Conservation (phyloP, 1,140 invertebrate genomes). For the fruit fly (Drosophila melanogaster) region DNA sequence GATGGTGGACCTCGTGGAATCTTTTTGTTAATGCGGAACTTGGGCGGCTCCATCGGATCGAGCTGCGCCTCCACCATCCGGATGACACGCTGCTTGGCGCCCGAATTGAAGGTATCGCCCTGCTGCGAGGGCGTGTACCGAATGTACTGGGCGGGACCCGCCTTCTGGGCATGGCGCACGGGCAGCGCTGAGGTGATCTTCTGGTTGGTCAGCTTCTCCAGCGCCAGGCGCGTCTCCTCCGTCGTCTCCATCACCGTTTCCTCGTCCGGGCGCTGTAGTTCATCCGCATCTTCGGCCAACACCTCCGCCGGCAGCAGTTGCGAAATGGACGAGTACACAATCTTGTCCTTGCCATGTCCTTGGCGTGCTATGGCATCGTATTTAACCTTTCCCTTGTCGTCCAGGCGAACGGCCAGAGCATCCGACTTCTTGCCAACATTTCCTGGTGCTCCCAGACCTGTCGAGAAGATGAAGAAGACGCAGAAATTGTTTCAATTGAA, state of each 20-base stretch:
- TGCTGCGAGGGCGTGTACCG: conserved; percentile 99
- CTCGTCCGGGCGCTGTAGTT: conserved; percentile 92
- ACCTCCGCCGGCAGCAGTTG: conserved; percentile 98
- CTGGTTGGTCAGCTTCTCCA: conserved; percentile 94
- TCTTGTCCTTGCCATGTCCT: conserved; percentile 98
- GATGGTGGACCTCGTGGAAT: conserved; percentile 99
- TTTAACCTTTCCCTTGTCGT: conserved; percentile 97
- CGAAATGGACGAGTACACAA: conserved; percentile 97
- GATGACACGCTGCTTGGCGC: conserved; percentile 98
- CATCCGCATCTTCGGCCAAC: conserved; percentile 94
- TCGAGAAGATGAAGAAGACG: background rate
- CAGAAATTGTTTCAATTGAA: no score
- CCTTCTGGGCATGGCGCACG: conserved; percentile 95
- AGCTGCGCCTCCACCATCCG: conserved; percentile 97
- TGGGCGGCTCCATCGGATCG: conserved; percentile 99
- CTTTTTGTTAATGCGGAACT: conserved; percentile 98
- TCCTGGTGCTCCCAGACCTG: conserved; percentile 92
- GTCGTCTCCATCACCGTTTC: conserved; percentile 95
- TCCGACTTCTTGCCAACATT: conserved; percentile 89
- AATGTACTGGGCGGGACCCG: conserved; percentile 97
- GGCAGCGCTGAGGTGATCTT: conserved; percentile 98
- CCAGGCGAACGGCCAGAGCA: conserved; percentile 96
- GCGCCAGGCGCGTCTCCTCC: conserved; percentile 92
- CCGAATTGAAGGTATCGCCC: conserved; percentile 97
- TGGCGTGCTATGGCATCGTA: conserved; percentile 98